Percentiles rank a stretch among this genome's conserved stretches.
Conservation (phyloP, 2,888 invertebrate genomes). For the Ephialtes manifestator region DNA sequence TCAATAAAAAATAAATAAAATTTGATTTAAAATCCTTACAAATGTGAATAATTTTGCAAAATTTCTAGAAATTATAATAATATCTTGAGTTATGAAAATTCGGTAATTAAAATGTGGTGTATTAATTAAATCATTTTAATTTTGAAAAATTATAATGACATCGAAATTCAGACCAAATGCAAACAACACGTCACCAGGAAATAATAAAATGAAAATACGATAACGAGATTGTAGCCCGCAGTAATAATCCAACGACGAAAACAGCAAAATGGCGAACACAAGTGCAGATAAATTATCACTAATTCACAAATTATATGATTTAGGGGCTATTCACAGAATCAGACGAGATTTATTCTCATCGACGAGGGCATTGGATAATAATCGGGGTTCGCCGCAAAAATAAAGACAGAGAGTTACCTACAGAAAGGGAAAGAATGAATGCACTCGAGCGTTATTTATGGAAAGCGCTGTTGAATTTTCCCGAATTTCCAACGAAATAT, state of each 20-base stretch:
- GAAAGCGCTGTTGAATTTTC: conserved; percentile 15
- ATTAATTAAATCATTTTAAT: not conserved
- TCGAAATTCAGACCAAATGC: not conserved
- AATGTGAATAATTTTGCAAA: not conserved
- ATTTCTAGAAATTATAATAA: not conserved
- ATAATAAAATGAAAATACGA: conserved; percentile 24
- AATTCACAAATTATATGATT: conserved; percentile 45
- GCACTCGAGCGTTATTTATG: conserved; percentile 25
- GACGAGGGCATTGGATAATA: conserved; percentile 1
- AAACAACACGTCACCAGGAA: not conserved
- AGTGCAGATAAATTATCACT: conserved; percentile 41
- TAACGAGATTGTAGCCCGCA: conserved; percentile 13
- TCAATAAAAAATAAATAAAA: too few species aligned
- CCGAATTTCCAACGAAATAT: conserved; percentile 1
- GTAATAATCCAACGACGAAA: conserved; percentile 33
- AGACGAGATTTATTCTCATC: conserved; percentile 41
- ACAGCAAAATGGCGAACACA: conserved; percentile 32
- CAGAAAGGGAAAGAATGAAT: not conserved
- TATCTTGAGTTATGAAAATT: not conserved
- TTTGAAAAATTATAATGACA: not conserved
- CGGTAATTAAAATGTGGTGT: not conserved
- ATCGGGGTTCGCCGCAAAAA: not conserved
- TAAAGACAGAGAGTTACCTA: not conserved
- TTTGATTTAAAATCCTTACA: too few species aligned
- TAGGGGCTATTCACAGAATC: conserved; percentile 23